Evolutionary conservation across 2,797 vertebrate genomes (phyloP).

Genomic region (Acanthiza pusilla): DNA sequence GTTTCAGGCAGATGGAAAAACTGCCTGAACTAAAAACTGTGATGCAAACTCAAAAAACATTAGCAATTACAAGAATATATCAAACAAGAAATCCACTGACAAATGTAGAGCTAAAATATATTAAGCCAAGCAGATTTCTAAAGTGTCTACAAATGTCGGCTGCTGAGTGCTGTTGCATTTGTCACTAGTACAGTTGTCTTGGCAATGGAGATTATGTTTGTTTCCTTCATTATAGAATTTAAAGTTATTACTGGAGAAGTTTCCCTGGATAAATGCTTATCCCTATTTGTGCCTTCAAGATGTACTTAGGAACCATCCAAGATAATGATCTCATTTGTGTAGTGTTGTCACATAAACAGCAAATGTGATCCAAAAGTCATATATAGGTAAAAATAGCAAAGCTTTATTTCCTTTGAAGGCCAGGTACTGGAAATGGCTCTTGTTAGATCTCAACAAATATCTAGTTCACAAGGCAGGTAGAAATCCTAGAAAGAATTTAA

Average conservation of each 20-base stretch:
- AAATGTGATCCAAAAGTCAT: background rate
- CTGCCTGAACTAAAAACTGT: background rate
- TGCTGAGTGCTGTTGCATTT: background rate
- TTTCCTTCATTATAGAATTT: slow-evolving; percentile 45
- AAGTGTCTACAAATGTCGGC: background rate
- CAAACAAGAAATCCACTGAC: background rate
- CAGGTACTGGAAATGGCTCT: background rate
- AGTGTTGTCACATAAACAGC: background rate
- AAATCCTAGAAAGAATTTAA: background rate
- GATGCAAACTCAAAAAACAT: background rate
- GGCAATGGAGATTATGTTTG: slow-evolving; percentile 12
- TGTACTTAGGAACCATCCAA: background rate
- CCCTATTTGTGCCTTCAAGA: slow-evolving; percentile 16
- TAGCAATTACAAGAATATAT: slow-evolving; percentile 30
- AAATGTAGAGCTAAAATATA: slow-evolving; percentile 2
- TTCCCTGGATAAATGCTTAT: slow-evolving; percentile 27
- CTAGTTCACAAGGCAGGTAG: background rate
- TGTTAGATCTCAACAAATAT: background rate
- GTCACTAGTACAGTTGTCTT: slow-evolving; percentile 9
- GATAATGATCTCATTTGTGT: background rate
- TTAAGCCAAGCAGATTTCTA: slow-evolving; percentile 8
- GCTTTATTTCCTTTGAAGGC: background rate
- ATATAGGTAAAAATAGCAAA: background rate
- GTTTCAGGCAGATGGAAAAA: slow-evolving; percentile 7
- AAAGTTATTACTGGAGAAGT: slow-evolving; percentile 32